These are phyloP conservation scores for Mellivora capensis DNA, from an alignment of 2,113 vertebrate species.

Conservation along the genomic window DNA sequence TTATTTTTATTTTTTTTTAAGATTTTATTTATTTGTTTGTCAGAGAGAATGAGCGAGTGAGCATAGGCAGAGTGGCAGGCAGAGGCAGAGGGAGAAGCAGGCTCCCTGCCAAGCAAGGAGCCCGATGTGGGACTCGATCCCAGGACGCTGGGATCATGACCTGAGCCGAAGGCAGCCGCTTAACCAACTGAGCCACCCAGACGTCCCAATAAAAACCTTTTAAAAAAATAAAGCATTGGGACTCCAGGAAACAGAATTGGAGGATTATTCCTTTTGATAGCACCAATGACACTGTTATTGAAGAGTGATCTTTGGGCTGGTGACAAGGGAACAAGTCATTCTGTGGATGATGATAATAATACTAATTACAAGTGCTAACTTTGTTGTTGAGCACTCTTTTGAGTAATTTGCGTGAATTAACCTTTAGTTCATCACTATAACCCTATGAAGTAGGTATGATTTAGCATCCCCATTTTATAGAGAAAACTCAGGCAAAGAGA, in stretches of 20 bases:
- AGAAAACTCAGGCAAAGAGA: conserved; percentile 3
- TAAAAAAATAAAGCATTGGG: not conserved
- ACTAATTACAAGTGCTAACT: not conserved
- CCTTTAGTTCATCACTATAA: not conserved
- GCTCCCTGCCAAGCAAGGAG: too few relatives aligned
- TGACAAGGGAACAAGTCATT: conserved; percentile 19
- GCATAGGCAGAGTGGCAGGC: too few relatives aligned
- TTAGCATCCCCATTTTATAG: not conserved
- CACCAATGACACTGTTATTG: not conserved
- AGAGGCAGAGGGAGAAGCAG: too few relatives aligned
- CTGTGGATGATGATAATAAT: not conserved
- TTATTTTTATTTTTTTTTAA: too few relatives aligned
- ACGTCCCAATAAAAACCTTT: not conserved
- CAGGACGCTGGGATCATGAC: too few relatives aligned
- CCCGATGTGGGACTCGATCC: too few relatives aligned
- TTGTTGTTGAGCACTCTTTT: not conserved
- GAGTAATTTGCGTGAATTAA: conserved; percentile 2
- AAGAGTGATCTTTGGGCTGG: not conserved
- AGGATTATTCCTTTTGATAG: not conserved
- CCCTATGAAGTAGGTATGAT: conserved; percentile 2
- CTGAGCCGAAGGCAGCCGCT: too few relatives aligned
- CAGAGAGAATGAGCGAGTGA: too few relatives aligned
- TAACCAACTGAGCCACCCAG: too few relatives aligned
- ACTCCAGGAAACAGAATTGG: not conserved
- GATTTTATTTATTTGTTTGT: too few relatives aligned